A percentile compares a stretch with the other conserved stretches of the same genome.
Evolutionary conservation across 2,113 vertebrate genomes (phyloP).

Genomic region (Tupaia tana): DNA sequence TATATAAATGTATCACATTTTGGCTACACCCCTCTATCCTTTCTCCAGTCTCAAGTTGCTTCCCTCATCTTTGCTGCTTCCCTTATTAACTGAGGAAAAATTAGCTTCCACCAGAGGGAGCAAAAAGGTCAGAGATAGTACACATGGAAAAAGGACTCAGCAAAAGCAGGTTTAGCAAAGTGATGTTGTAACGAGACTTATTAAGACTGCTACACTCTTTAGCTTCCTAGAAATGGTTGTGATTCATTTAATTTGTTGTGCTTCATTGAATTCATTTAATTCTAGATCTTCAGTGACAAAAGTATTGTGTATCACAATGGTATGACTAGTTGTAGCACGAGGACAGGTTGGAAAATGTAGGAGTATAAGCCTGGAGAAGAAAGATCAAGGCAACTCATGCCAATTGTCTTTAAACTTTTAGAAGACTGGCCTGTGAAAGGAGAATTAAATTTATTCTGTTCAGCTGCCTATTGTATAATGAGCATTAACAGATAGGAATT

Average conservation of each 20-base stretch:
- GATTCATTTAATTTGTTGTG: neutral
- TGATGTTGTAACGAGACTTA: neutral
- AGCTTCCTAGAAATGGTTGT: neutral
- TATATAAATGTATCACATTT: neutral
- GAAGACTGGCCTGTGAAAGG: neutral
- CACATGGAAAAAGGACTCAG: neutral
- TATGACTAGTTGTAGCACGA: neutral
- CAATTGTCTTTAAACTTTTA: neutral
- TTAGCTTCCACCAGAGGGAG: constrained; percentile 56
- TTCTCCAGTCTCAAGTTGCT: neutral
- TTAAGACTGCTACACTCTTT: neutral
- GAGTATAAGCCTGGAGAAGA: neutral
- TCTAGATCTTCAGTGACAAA: constrained; percentile 12
- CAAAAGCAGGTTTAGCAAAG: neutral
- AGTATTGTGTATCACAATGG: neutral
- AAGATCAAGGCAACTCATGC: neutral
- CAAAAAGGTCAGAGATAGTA: neutral
- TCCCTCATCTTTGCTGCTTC: neutral
- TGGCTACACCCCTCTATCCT: neutral
- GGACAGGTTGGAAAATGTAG: neutral
- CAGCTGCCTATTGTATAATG: neutral
- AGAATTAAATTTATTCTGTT: neutral
- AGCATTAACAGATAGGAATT: neutral
- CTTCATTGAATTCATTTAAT: neutral
- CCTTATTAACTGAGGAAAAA: neutral